These are phyloP conservation scores for Tapirus terrestris DNA, from an alignment of 2,113 vertebrate genomes.

Conservation along the genomic window DNA sequence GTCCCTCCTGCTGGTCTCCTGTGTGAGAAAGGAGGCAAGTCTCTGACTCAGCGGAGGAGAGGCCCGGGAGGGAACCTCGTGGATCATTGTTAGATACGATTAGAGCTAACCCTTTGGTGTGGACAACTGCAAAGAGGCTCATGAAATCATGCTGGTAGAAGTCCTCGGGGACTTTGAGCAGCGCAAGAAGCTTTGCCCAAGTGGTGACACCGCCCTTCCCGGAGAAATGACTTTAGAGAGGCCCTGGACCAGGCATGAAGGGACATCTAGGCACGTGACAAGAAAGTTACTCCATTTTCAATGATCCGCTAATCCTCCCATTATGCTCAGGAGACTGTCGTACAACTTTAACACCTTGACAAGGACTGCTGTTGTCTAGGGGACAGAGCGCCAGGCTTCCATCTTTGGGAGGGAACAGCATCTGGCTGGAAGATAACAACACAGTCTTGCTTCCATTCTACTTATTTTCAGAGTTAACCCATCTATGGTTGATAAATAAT, in stretches of 20 bases:
- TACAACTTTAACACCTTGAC: neutral
- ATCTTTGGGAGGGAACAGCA: neutral
- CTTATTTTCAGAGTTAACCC: neutral
- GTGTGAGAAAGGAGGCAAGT: neutral
- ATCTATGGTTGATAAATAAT: neutral
- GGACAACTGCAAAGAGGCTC: neutral
- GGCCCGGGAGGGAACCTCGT: neutral
- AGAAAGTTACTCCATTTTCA: neutral
- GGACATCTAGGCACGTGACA: neutral
- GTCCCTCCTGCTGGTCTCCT: neutral
- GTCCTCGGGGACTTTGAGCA: neutral
- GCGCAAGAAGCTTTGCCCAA: neutral
- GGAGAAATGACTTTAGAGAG: neutral
- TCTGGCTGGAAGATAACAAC: too few relatives aligned
- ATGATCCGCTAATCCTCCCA: neutral
- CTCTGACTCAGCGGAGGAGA: neutral
- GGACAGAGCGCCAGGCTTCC: neutral
- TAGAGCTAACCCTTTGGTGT: neutral
- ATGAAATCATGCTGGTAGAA: neutral
- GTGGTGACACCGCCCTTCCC: neutral
- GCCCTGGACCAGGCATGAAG: neutral
- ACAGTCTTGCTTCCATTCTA: accelerated
- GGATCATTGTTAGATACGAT: neutral
- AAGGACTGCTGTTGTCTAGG: neutral
- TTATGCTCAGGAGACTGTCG: neutral